Conservation (phyloP, 2,888 invertebrate genomes). For the Agonopterix subpropinquella region DNA sequence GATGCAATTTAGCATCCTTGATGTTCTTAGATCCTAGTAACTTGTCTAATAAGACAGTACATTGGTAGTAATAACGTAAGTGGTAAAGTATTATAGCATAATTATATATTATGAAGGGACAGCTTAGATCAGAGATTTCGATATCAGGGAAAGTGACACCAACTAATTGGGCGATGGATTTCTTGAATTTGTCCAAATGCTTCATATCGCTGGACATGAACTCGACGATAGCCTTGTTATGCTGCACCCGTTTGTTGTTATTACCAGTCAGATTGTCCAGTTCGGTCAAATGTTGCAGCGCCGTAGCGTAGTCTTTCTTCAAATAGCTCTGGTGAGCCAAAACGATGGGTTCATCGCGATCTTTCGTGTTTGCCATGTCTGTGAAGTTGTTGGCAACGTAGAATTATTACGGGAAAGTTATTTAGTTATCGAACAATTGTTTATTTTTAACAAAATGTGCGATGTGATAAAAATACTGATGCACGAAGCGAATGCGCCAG, state of each 20-base stretch:
- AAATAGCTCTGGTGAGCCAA: slow-evolving; percentile 78
- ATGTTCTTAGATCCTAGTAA: slow-evolving; percentile 48
- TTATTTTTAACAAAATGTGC: too few relatives aligned
- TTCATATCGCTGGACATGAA: slow-evolving; percentile 85
- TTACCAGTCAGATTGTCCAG: slow-evolving; percentile 76
- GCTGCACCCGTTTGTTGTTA: slow-evolving; percentile 83
- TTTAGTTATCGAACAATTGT: too few relatives aligned
- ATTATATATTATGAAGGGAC: slow-evolving; percentile 80
- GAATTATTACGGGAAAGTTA: too few relatives aligned
- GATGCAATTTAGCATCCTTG: slow-evolving; percentile 53
- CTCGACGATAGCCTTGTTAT: slow-evolving; percentile 90
- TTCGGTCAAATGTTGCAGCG: slow-evolving; percentile 78
- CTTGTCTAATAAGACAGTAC: slow-evolving; percentile 64
- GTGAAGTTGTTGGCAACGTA: too few relatives aligned
- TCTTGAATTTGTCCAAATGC: slow-evolving; percentile 83
- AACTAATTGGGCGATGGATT: slow-evolving; percentile 78
- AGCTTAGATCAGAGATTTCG: slow-evolving; percentile 48
- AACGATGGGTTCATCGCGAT: slow-evolving; percentile 71
- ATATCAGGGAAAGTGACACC: slow-evolving; percentile 65
- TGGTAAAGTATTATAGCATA: slow-evolving; percentile 87
- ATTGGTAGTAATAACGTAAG: slow-evolving; percentile 83
- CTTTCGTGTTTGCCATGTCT: slow-evolving; percentile 46
- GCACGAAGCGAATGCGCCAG: too few relatives aligned
- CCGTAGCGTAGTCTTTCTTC: slow-evolving; percentile 77
- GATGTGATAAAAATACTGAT: too few relatives aligned